Conservation (phyloP, 2,888 invertebrate species). For the Mamestra brassicae region DNA sequence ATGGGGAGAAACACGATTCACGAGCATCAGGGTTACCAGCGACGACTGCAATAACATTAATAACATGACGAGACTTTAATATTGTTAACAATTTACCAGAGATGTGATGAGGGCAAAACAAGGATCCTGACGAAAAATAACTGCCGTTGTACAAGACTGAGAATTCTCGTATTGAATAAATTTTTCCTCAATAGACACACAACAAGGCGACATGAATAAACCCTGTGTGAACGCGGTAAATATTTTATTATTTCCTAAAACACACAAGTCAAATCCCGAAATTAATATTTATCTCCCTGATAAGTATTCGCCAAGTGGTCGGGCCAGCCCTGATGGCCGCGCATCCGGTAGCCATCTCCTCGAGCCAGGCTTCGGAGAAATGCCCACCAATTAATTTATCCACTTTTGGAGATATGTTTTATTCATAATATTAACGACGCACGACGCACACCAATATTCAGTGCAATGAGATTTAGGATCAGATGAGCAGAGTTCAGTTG, state of each 20-base stretch:
- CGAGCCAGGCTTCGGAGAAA: constrained; percentile 74
- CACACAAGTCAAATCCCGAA: constrained; percentile 18
- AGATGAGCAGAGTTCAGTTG: neutral
- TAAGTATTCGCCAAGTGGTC: constrained; percentile 17
- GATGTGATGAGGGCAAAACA: neutral
- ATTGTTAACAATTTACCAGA: neutral
- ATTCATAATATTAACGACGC: constrained; percentile 70
- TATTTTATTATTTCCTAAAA: constrained; percentile 1
- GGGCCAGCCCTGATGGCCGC: constrained; percentile 63
- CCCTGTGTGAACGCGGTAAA: neutral
- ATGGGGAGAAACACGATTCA: constrained; percentile 78
- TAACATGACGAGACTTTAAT: neutral
- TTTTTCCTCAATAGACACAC: neutral
- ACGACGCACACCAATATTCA: constrained; percentile 54
- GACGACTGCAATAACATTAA: neutral
- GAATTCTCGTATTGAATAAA: neutral
- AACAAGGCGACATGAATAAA: neutral
- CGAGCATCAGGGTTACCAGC: constrained; percentile 69
- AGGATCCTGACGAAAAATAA: neutral
- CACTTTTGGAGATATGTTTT: constrained; percentile 81
- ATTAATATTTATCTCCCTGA: constrained; percentile 19
- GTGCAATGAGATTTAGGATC: constrained; percentile 31
- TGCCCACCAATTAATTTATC: constrained; percentile 81
- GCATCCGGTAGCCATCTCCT: constrained; percentile 66
- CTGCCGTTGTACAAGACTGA: neutral